A percentile compares a stretch with the other conserved stretches of the same genome.
Evolutionary conservation across 2,113 vertebrate genomes (phyloP).

Genomic region (Rhagologus leucostigma): DNA sequence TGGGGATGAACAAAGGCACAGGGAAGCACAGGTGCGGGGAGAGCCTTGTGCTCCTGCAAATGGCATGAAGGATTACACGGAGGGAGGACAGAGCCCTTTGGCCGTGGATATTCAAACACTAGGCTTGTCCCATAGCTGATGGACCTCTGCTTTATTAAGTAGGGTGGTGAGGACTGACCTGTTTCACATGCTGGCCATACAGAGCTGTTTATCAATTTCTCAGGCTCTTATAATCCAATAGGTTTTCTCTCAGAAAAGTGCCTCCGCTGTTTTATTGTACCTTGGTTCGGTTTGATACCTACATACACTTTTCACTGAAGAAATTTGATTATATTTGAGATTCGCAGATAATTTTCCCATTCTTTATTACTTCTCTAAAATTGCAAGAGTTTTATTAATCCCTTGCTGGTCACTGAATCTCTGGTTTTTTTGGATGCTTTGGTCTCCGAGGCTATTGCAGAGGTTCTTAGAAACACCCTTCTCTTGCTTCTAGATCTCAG

Average conservation of each 20-base stretch:
- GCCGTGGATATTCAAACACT: accelerated
- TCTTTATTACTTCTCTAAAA: neutral
- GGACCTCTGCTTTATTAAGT: neutral
- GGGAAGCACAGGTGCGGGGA: accelerated
- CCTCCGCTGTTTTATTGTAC: neutral
- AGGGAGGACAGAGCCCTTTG: neutral
- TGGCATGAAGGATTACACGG: accelerated
- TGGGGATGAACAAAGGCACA: neutral
- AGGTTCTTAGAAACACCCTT: neutral
- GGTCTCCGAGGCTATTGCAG: neutral
- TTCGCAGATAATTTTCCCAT: neutral
- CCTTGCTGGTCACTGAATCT: neutral
- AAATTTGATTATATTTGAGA: neutral
- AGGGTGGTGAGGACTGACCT: neutral
- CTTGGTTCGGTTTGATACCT: neutral
- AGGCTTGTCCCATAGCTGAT: neutral
- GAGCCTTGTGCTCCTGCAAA: neutral
- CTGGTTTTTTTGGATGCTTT: neutral
- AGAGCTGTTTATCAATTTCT: neutral
- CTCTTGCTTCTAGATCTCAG: neutral
- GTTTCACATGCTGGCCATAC: accelerated
- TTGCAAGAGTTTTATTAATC: neutral
- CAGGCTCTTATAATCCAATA: neutral
- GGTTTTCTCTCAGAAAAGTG: neutral
- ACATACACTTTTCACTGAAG: neutral